These are phyloP conservation scores for Drosophila simulans DNA, from an alignment of 1,140 invertebrate genomes.

Conservation along the genomic window DNA sequence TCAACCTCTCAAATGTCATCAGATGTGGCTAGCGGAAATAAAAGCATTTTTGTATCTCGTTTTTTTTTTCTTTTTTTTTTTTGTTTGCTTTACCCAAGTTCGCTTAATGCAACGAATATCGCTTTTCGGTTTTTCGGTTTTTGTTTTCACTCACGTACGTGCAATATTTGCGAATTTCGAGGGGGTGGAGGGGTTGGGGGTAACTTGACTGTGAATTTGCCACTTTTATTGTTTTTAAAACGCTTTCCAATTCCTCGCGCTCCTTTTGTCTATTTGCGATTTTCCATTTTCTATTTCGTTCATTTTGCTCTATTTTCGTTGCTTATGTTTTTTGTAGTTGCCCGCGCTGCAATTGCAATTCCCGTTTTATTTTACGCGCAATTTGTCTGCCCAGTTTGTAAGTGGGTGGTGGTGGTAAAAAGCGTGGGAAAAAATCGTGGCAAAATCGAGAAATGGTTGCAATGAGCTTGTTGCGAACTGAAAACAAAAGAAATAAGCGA, in stretches of 20 bases:
- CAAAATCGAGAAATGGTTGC: conserved; percentile 1
- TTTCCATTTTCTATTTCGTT: conserved; percentile 5
- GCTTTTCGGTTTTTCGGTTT: conserved; percentile 19
- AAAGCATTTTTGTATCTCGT: conserved; percentile 33
- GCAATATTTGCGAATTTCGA: conserved; percentile 51
- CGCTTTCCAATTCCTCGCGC: conserved; percentile 54
- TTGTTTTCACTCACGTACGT: conserved; percentile 32
- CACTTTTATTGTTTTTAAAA: conserved; percentile 65
- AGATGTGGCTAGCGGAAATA: conserved; percentile 23
- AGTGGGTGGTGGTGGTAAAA: neutral
- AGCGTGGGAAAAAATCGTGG: conserved; percentile 1
- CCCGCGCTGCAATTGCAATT: conserved; percentile 39
- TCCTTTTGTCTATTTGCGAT: conserved; percentile 26
- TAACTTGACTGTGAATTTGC: conserved; percentile 39
- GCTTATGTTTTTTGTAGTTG: neutral
- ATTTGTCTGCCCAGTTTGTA: conserved; percentile 43
- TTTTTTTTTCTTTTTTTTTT: neutral
- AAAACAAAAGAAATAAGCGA: conserved; percentile 36
- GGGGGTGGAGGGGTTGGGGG: neutral
- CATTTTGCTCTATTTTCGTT: conserved; percentile 3
- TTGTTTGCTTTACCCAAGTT: conserved; percentile 33
- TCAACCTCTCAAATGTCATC: conserved; percentile 25
- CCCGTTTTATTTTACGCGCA: conserved; percentile 62
- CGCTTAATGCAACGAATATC: conserved; percentile 48
- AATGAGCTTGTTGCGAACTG: conserved; percentile 3